Evolutionary conservation across 2,888 invertebrate genomes (phyloP), one percentile per base, ranked within the genome.

Genomic region (Nomada lathburiana): DNA sequence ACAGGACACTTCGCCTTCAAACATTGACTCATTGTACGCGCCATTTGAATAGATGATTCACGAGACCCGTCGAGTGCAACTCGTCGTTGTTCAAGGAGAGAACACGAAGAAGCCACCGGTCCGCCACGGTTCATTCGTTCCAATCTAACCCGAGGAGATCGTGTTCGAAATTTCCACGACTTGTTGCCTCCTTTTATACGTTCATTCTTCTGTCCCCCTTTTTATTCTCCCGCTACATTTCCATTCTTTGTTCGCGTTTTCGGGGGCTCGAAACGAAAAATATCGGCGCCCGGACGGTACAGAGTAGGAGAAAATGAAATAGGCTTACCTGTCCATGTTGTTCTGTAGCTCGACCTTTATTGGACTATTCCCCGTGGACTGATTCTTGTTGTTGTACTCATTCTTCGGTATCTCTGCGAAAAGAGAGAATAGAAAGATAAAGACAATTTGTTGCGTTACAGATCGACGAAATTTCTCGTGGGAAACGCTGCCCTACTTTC

Each of bases 331-430:
- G 92, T 95, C 94, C 92, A 94, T 94, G 92, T 94, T 94, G 93
- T 94, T 95, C 89, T 94, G 94, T 86, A 94, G 94, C 89, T 94
- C 95, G 92, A 96, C 96, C 95, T 97, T 97, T 94, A 96, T 96
- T 90, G 98, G 98, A 95, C 97, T 98, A 95, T 97, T 97, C 94
- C 97, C 97, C 93, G 97, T 97, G 83, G 97, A 97, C 96, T 93
- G 97, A 97, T 95, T 93, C 84, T 94, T 94, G 89, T 93, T 93
- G 89, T 97, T 98, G 95, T 98, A 98, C 95, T 98, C 98, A 95
- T 97, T 97, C 95, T 98, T 98, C 94, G 97, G 97, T 94, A 97
- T 97, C 95, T 97, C 98, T 98, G 95, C 68, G 95, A 95, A 73
- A 95, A 84, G 68, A 83, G 71, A 79, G 60, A 67, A 62, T 69